A percentile compares a stretch with the other conserved stretches of the same genome.
Conservation (phyloP, 2,888 invertebrate species). For the Lordiphosa fenestrarum region DNA sequence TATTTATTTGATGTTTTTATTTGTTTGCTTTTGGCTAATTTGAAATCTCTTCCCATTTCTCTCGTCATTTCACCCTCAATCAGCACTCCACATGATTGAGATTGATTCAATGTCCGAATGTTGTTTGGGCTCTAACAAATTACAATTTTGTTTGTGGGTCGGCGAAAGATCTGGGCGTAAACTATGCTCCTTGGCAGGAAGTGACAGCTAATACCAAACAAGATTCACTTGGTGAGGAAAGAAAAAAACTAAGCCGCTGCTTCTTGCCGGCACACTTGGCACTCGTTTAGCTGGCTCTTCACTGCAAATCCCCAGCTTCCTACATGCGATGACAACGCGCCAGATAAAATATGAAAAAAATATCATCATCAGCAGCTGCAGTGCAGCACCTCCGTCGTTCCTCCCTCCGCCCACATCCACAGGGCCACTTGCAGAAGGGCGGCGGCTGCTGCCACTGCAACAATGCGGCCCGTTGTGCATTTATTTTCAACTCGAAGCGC, state of each 20-base stretch:
- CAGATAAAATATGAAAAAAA: constrained; percentile 27
- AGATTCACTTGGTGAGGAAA: constrained; percentile 16
- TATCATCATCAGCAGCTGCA: constrained; percentile 10
- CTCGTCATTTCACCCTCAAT: constrained; percentile 38
- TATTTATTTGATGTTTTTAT: constrained; percentile 68
- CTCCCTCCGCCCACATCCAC: constrained; percentile 5
- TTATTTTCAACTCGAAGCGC: constrained; percentile 53
- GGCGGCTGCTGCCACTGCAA: constrained; percentile 5
- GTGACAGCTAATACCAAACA: constrained; percentile 49
- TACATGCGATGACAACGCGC: constrained; percentile 40
- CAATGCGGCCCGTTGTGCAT: constrained; percentile 49
- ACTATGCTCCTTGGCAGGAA: constrained; percentile 36
- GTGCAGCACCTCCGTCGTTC: constrained; percentile 18
- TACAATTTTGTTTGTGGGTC: constrained; percentile 21
- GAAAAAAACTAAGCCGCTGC: constrained; percentile 50
- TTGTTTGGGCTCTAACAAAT: constrained; percentile 50
- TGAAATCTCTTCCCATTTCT: constrained; percentile 15
- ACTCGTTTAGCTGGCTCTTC: constrained; percentile 34
- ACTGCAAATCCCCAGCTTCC: constrained; percentile 61
- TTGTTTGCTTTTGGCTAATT: constrained; percentile 69
- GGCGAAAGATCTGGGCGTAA: constrained; percentile 51
- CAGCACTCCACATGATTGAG: constrained; percentile 38
- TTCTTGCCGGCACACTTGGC: constrained; percentile 43
- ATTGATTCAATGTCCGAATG: constrained; percentile 69
- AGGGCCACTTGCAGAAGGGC: constrained; percentile 2